Evolutionary conservation across 2,888 invertebrate genomes (phyloP), one percentile per base, ranked within the genome.

Genomic region (Mycalesis mineus): DNA sequence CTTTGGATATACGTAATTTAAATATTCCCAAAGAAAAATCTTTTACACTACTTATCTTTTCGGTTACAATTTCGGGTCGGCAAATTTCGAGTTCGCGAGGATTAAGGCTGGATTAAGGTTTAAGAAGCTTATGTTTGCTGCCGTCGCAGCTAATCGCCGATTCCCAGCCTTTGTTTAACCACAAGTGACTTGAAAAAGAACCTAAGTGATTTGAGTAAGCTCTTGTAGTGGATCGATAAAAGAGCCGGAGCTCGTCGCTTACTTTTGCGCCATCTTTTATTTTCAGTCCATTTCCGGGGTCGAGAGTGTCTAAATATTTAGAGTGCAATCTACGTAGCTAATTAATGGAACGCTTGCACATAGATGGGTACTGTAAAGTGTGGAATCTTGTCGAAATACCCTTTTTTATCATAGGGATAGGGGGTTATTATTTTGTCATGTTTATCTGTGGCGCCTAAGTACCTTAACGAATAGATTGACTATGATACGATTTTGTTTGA

Each of bases 61-160:
- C 17, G 28, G 37, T 37, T 37, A 44, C 28, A 44, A 44, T 33
- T 28, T 28, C 14, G 14, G 36, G 11, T 33, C 13, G 42, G 40
- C 6, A 45, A 40, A 55, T 62, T 54, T 59, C 41, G 47, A 58
- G 42, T 53, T 49, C 45, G 41, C 45, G 37, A 58, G 56, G 58
- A 57, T 62, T 59, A 61, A 58, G 53, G 13, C 48, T 49, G 58
- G 52, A 52, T 64, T 62, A 60, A 58, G 40, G 45, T 57, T 60
- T 53, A 62, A 64, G 62, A 48, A 58, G 64, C 62, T 64, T 64
- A 61, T 55, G 47, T 58, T 58, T 57, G 55, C 58, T 60, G 56
- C 54, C 44, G 33, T 52, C 59, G 56, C 44, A 58, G 56, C 59
- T 62, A 62, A 62, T 59, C 54, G 60, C 60, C 57, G 53, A 63